phyloP scores from a whole-genome alignment of 2,888 invertebrate genomes.

The Phaedon cochleariae region DNA sequence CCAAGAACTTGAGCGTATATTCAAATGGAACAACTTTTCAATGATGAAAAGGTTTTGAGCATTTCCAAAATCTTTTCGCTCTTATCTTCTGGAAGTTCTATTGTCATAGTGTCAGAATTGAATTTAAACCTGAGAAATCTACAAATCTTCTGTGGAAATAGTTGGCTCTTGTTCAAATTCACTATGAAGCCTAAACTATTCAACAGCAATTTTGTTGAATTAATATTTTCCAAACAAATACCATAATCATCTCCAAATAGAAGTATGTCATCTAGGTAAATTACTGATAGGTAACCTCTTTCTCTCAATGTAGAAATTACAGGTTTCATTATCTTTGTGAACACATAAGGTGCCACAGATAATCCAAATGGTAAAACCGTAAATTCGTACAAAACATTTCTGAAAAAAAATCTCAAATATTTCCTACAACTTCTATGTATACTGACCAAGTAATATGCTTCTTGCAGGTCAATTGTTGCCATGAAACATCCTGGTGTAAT shows the following conservation, averaged over 20 bases:
- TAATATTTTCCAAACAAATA: slow-evolving; percentile 27
- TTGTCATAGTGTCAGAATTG: neutral
- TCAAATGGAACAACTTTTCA: too few species aligned
- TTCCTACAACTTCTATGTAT: neutral
- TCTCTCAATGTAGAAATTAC: slow-evolving; percentile 33
- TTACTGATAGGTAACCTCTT: slow-evolving; percentile 34
- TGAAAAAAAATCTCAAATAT: neutral
- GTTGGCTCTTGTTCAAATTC: neutral
- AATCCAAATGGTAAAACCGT: neutral
- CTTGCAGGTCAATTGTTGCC: slow-evolving; percentile 3
- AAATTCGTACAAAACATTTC: neutral
- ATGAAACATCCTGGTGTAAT: neutral
- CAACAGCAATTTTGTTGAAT: slow-evolving; percentile 10
- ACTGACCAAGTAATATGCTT: slow-evolving; percentile 4
- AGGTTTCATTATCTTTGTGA: slow-evolving; percentile 22
- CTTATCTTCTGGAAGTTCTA: too few species aligned
- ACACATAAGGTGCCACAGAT: neutral
- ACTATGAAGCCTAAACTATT: neutral
- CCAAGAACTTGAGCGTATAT: too few species aligned
- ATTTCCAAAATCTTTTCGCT: too few species aligned
- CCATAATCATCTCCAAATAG: slow-evolving; percentile 28
- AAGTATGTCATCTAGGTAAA: slow-evolving; percentile 44
- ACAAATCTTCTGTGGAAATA: neutral
- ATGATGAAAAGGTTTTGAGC: too few species aligned
- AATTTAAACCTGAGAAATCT: neutral